These are phyloP conservation scores for Dryobotodes eremita DNA, from an alignment of 2,888 invertebrate genomes.

Conservation along the genomic window DNA sequence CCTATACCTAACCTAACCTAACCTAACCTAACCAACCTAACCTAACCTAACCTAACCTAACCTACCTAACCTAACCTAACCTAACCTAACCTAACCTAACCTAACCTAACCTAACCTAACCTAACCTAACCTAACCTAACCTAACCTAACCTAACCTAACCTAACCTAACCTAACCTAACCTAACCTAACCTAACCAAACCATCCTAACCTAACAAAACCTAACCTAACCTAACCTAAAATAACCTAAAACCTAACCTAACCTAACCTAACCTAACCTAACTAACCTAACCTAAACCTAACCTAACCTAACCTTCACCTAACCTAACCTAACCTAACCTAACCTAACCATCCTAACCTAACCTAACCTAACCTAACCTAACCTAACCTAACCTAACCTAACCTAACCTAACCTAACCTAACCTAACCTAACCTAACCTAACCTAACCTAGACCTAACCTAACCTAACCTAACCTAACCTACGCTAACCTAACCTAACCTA, in stretches of 20 bases:
- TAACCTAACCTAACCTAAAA: slow-evolving; percentile 51
- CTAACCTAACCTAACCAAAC: slow-evolving; percentile 55
- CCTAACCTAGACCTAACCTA: slow-evolving; percentile 48
- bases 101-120: slow-evolving; percentile 58
- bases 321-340: too few relatives aligned
- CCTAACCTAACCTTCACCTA: slow-evolving; percentile 2
- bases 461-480: too few relatives aligned
- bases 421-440: slow-evolving; percentile 53
- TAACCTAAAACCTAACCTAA: slow-evolving; percentile 46
- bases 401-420: slow-evolving; percentile 57
- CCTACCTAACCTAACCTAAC: slow-evolving; percentile 62
- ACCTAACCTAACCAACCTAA: neutral
- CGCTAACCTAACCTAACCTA: too few relatives aligned
- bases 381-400: slow-evolving; percentile 64
- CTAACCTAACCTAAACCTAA: slow-evolving; percentile 28
- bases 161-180: slow-evolving; percentile 63
- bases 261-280: slow-evolving; percentile 52
- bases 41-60: slow-evolving; percentile 31
- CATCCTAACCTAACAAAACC: slow-evolving; percentile 23
- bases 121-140: slow-evolving; percentile 57
- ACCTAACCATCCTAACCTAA: too few relatives aligned
- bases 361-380: slow-evolving; percentile 54
- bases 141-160: slow-evolving; percentile 59
- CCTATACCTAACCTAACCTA: slow-evolving; percentile 22
- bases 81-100: slow-evolving; percentile 58